These are phyloP conservation scores for Barypeithes pellucidus DNA, from an alignment of 2,888 invertebrate genomes.

Conservation along the genomic window DNA sequence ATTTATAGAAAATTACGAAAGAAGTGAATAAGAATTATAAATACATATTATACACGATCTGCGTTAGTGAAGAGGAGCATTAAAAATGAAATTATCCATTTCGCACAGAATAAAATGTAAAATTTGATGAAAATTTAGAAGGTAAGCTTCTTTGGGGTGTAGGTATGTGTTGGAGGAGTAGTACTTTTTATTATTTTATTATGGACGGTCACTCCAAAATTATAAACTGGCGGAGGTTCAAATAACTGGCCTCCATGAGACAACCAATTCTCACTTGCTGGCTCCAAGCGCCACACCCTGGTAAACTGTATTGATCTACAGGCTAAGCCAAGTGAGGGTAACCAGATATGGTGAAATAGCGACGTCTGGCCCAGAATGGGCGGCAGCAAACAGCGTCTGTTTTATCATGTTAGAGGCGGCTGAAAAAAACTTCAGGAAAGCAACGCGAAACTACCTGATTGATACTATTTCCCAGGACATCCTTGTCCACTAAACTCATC, in stretches of 20 bases:
- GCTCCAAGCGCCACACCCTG: slow-evolving; percentile 41
- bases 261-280: slow-evolving; percentile 13
- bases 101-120: no score
- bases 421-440: slow-evolving; percentile 8
- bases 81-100: no score
- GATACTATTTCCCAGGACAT: slow-evolving; percentile 13
- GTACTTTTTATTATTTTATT: no score
- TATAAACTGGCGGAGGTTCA: no score
- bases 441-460: not conserved
- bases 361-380: slow-evolving; percentile 17
- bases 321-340: slow-evolving; percentile 48
- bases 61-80: no score
- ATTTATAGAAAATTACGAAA: no score
- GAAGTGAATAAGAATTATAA: no score
- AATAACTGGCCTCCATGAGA: not conserved
- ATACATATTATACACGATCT: no score
- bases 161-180: no score
- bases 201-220: no score
- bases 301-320: slow-evolving; percentile 44
- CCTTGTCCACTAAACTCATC: slow-evolving; percentile 8
- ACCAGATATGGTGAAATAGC: slow-evolving; percentile 43
- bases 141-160: no score
- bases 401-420: slow-evolving; percentile 23
- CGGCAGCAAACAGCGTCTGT: slow-evolving; percentile 25
- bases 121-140: no score